Conservation (phyloP, 2,797 vertebrate species). For the Apogon hyalosoma region DNA sequence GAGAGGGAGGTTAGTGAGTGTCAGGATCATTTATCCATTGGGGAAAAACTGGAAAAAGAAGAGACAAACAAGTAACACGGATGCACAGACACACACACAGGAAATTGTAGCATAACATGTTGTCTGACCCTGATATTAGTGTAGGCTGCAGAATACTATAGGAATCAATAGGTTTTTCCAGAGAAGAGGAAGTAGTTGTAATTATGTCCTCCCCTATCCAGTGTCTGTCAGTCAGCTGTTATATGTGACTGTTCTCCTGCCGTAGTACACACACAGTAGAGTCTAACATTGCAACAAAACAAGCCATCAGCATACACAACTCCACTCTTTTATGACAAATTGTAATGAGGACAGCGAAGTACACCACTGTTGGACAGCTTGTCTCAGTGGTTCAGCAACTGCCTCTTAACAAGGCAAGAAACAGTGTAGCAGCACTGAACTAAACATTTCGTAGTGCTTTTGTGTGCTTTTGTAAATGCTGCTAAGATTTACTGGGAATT, state of each 20-base stretch:
- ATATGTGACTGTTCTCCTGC: conserved; percentile 15
- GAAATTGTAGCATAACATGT: conserved; percentile 30
- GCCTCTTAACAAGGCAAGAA: too few relatives aligned
- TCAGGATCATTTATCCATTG: conserved; percentile 19
- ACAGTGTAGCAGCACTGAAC: too few relatives aligned
- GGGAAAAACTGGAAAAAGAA: conserved; percentile 14
- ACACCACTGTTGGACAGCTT: too few relatives aligned
- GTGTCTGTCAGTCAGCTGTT: conserved; percentile 33
- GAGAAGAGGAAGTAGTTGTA: conserved; percentile 40
- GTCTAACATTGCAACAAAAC: neutral
- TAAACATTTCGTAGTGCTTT: too few relatives aligned
- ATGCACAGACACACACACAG: neutral
- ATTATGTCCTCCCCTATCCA: conserved; percentile 38
- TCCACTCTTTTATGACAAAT: too few relatives aligned
- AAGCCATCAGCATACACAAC: neutral
- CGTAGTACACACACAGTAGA: conserved; percentile 1
- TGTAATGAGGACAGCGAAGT: too few relatives aligned
- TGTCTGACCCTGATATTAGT: conserved; percentile 40
- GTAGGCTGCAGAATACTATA: conserved; percentile 14
- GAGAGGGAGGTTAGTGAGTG: neutral
- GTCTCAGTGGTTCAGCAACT: too few relatives aligned
- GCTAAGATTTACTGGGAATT: neutral
- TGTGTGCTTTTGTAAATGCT: neutral
- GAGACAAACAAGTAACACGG: conserved; percentile 6
- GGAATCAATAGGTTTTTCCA: conserved; percentile 65